Evolutionary conservation across 2,888 invertebrate species (phyloP), one percentile per base, ranked within the genome.

Genomic region (Microplitis deprimator): DNA sequence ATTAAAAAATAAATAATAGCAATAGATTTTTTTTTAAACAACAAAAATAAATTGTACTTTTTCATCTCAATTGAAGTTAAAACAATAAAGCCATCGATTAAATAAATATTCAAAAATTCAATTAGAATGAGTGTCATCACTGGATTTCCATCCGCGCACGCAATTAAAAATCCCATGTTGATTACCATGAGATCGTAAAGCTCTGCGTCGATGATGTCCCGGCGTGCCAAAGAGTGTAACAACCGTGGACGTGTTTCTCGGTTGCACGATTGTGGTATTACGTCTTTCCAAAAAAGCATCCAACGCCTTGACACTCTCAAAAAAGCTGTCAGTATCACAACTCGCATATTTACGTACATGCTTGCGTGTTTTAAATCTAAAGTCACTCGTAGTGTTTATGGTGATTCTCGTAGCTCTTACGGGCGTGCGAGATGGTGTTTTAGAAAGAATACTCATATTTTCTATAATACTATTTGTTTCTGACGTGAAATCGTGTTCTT

Each of bases 271-370:
- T 6, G 29, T 59, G n/a, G 67, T 73, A 6, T 61, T 81, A 8
- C 82, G 81, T 60, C 79, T 81, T 0, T 85, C 85, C 5, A 89
- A 73, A 67, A 87, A 88, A 0, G 82, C 82, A 64, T 89, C 89
- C 3, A 89, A 78, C 6, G 84, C 81, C 61, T 82, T 85, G 60
- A 88, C 86, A 20, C 87, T 85, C 62, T 89, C 87, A 78, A 84
- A 86, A 0, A 89, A 83, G 68, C 84, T 85, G 5, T 86, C 84
- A 2, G 86, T 65, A 61, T 89, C 87, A 76, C 84, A 86, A 70
- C 82, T 85, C 3, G 82, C 80, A 62, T 84, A 83, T 6, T 76
- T 76, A 5, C 69, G 41, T 40, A 81, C 39, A 68, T 76, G 69
- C 50, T 80, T 68, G 41, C 80, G 61, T 67, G 59, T 41, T 6